These are phyloP conservation scores for Bombus terrestris DNA, from an alignment of 1,140 invertebrate genomes.

Conservation along the genomic window DNA sequence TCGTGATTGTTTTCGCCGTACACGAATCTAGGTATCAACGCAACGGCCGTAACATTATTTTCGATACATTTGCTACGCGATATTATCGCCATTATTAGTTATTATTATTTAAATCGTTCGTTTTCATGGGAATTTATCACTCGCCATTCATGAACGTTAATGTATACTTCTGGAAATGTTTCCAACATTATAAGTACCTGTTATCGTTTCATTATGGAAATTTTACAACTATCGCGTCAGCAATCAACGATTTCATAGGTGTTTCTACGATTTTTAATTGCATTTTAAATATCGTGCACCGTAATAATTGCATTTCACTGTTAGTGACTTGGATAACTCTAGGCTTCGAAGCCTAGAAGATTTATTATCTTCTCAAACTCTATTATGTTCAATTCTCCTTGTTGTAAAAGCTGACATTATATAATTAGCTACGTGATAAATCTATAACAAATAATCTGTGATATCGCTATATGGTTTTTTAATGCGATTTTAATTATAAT, in stretches of 20 bases:
- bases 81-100: background rate
- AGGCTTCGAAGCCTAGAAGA: background rate
- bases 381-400: background rate
- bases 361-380: background rate
- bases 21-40: background rate
- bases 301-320: background rate
- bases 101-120: background rate
- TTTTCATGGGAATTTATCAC: background rate
- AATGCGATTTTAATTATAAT: background rate
- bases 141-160: background rate
- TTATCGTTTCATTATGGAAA: background rate
- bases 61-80: background rate
- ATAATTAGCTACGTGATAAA: background rate
- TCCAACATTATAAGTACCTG: background rate
- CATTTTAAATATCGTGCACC: background rate
- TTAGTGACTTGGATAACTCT: background rate
- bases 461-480: background rate
- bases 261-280: background rate
- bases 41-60: background rate
- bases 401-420: background rate
- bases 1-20: background rate
- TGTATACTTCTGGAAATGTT: background rate
- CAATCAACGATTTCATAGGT: background rate
- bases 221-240: background rate
- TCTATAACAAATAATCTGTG: background rate